phyloP scores from a whole-genome alignment of 1,140 invertebrate species.

The Drosophila parvula region DNA sequence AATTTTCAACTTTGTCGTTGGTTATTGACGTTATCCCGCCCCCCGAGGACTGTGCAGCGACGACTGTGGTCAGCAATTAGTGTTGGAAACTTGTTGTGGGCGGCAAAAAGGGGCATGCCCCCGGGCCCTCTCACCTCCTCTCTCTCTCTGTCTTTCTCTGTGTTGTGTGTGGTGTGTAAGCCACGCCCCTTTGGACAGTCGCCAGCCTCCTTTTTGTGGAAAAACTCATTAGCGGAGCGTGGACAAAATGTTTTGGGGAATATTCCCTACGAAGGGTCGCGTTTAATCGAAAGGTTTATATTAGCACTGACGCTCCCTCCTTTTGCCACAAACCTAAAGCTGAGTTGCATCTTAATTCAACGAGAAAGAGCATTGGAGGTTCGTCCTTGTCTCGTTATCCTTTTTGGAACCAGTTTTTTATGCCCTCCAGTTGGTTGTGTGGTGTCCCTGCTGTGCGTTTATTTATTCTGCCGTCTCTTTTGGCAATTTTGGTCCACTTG shows the following conservation, averaged over 20 bases:
- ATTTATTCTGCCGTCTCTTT: slow-evolving; percentile 63
- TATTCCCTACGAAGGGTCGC: background rate
- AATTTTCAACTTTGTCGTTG: slow-evolving; percentile 42
- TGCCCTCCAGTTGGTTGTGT: background rate
- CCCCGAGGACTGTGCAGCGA: background rate
- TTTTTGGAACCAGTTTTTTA: slow-evolving; percentile 16
- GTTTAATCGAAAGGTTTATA: background rate
- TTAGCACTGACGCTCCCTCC: no score
- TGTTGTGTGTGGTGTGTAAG: slow-evolving; percentile 13
- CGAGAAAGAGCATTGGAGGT: background rate
- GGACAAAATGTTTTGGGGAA: slow-evolving; percentile 27
- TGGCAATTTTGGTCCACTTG: slow-evolving; percentile 68
- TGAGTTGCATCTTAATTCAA: background rate
- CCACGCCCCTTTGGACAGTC: slow-evolving; percentile 30
- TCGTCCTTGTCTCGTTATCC: background rate
- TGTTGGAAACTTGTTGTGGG: slow-evolving; percentile 55
- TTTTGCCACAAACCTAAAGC: no score
- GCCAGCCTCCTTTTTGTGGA: slow-evolving; percentile 32
- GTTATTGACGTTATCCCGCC: slow-evolving; percentile 14
- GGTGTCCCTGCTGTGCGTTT: slow-evolving; percentile 45
- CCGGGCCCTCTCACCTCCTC: background rate
- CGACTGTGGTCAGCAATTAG: slow-evolving; percentile 52
- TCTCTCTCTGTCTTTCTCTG: background rate
- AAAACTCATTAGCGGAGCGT: slow-evolving; percentile 69
- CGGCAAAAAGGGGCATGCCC: background rate